These are phyloP conservation scores for Tyria jacobaeae DNA, from an alignment of 2,888 invertebrate species.

Conservation along the genomic window DNA sequence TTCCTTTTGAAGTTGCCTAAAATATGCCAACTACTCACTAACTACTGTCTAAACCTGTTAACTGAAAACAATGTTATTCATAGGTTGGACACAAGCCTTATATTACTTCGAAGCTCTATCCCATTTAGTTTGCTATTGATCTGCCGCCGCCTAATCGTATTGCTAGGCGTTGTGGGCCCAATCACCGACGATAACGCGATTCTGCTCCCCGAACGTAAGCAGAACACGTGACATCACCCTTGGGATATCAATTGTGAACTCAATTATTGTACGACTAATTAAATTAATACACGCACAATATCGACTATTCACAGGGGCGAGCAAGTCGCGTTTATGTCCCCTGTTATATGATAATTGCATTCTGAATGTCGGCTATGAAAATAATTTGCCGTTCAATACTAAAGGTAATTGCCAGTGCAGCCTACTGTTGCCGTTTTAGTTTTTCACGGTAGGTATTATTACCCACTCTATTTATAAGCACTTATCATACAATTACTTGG, in stretches of 20 bases:
- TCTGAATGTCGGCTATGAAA: constrained; percentile 2
- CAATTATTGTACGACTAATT: constrained; percentile 65
- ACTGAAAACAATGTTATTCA: constrained; percentile 42
- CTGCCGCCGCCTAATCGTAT: constrained; percentile 70
- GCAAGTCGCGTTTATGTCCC: constrained; percentile 13
- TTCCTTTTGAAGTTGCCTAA: too few relatives aligned
- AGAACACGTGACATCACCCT: constrained; percentile 65
- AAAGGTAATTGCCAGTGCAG: background rate
- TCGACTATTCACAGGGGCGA: constrained; percentile 32
- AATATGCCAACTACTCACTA: too few relatives aligned
- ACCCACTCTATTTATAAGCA: too few relatives aligned
- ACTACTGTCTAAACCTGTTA: constrained; percentile 13
- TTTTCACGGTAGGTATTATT: too few relatives aligned
- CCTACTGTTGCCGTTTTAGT: background rate
- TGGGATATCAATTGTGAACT: constrained; percentile 64
- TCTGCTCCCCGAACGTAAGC: constrained; percentile 64
- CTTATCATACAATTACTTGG: too few relatives aligned
- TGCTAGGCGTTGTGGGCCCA: constrained; percentile 75
- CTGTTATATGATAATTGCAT: constrained; percentile 5
- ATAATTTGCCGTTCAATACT: background rate
- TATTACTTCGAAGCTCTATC: constrained; percentile 53
- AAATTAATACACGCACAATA: constrained; percentile 55
- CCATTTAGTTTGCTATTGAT: constrained; percentile 66
- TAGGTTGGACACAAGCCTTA: constrained; percentile 42
- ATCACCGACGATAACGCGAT: constrained; percentile 78